A percentile compares a stretch with the other conserved stretches of the same genome.
phyloP scores from a whole-genome alignment of 2,113 vertebrate species.

The Antechinus flavipes region DNA sequence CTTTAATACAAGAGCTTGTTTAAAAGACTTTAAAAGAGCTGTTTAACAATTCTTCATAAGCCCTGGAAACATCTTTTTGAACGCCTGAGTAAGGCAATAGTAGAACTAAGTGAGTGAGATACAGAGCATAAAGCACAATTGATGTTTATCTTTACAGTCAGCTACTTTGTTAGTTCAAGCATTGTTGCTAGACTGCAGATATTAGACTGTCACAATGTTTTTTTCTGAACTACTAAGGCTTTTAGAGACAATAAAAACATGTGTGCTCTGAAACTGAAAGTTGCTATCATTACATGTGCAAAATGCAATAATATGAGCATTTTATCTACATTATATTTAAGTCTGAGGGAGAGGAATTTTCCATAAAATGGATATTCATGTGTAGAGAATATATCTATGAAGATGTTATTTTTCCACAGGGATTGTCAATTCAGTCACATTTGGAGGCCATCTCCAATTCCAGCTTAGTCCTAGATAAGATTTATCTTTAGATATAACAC shows the following conservation, averaged over 20 bases:
- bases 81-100: not conserved
- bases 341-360: not conserved
- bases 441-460: not conserved
- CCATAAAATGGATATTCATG: not conserved
- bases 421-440: not conserved
- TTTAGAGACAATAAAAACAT: not conserved
- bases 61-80: not conserved
- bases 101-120: not conserved
- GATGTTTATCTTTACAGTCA: not conserved
- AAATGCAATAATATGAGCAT: not conserved
- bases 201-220: constrained; percentile 1
- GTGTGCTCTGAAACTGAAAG: not conserved
- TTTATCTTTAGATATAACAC: not conserved
- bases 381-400: not conserved
- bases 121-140: not conserved
- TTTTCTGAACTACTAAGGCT: not conserved
- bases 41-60: not conserved
- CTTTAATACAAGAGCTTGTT: not conserved
- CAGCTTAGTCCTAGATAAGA: not conserved
- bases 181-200: not conserved
- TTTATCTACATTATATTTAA: not conserved
- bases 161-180: not conserved
- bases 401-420: not conserved
- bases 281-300: not conserved
- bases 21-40: not conserved